Conservation (phyloP, 37 sponge, comb jelly and placozoan genomes). For the Amphimedon queenslandica region DNA sequence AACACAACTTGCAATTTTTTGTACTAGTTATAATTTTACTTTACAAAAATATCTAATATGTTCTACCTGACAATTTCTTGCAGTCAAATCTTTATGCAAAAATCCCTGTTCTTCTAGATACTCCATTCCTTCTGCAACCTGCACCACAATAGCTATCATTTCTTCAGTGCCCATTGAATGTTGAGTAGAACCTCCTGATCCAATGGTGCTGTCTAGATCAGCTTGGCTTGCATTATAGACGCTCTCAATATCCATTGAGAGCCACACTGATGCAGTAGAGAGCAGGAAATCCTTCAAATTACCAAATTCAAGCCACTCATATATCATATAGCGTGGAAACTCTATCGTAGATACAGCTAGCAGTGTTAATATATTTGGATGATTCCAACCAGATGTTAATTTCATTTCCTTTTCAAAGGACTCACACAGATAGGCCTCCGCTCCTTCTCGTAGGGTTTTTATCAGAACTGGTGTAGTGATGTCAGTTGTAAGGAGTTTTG, state of each 20-base stretch:
- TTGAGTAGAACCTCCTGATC: not conserved
- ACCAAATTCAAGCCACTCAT: constrained; percentile 69
- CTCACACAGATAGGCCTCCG: constrained; percentile 29
- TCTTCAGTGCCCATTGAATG: constrained; percentile 37
- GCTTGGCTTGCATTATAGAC: not conserved
- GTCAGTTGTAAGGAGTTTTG: constrained; percentile 29
- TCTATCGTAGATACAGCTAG: constrained; percentile 53
- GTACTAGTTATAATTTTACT: too few species aligned
- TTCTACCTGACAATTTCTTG: constrained; percentile 71
- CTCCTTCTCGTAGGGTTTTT: constrained; percentile 32
- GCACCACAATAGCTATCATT: constrained; percentile 27
- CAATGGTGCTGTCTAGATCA: constrained; percentile 11
- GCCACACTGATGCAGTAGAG: constrained; percentile 39
- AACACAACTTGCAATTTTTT: too few species aligned
- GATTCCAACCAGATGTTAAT: constrained; percentile 39
- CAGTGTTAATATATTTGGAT: constrained; percentile 53
- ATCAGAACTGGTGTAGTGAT: constrained; percentile 45
- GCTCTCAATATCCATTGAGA: constrained; percentile 22
- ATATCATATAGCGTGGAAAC: constrained; percentile 60
- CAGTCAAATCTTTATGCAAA: constrained; percentile 58
- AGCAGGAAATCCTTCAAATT: constrained; percentile 54
- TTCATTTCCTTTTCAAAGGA: constrained; percentile 43
- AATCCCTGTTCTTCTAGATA: constrained; percentile 51
- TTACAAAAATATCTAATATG: too few species aligned
- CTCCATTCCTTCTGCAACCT: constrained; percentile 61